Percentiles rank a stretch among this genome's conserved stretches.
Evolutionary conservation across 2,113 vertebrate genomes (phyloP).

Genomic region (Mionectes macconnelli): DNA sequence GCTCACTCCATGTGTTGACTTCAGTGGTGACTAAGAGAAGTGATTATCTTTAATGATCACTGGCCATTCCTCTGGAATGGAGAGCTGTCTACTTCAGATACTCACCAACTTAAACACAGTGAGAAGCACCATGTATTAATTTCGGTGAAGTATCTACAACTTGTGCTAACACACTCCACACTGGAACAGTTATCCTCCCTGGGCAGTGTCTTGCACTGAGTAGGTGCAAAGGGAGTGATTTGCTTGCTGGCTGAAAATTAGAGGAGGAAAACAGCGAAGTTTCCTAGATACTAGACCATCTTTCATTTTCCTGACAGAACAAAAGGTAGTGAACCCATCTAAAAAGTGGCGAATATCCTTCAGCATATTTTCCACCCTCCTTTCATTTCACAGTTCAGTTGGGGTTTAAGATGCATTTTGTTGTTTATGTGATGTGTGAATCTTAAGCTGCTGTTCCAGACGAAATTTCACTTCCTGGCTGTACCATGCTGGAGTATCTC

Average conservation of each 20-base stretch:
- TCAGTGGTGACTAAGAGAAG: not conserved
- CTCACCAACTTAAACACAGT: not conserved
- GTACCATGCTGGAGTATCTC: not conserved
- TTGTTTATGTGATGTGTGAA: not conserved
- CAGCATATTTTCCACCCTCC: not conserved
- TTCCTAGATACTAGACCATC: not conserved
- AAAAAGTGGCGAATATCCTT: not conserved
- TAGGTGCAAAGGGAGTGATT: not conserved
- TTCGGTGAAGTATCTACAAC: not conserved
- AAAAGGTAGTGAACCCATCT: not conserved
- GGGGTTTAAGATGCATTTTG: not conserved
- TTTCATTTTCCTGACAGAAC: not conserved
- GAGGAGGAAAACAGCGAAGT: not conserved
- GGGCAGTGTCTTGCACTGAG: not conserved
- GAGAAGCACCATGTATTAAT: not conserved
- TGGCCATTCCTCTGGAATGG: not conserved
- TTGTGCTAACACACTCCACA: not conserved
- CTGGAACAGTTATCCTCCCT: not conserved
- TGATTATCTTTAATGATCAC: not conserved
- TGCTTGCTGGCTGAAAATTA: not conserved
- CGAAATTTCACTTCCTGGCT: not conserved
- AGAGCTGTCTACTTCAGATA: not conserved
- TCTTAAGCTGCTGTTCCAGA: not conserved
- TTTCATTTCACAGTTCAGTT: not conserved
- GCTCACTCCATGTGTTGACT: not conserved